Conservation (phyloP, 2,888 invertebrate species). For the Lasioglossum morio region DNA sequence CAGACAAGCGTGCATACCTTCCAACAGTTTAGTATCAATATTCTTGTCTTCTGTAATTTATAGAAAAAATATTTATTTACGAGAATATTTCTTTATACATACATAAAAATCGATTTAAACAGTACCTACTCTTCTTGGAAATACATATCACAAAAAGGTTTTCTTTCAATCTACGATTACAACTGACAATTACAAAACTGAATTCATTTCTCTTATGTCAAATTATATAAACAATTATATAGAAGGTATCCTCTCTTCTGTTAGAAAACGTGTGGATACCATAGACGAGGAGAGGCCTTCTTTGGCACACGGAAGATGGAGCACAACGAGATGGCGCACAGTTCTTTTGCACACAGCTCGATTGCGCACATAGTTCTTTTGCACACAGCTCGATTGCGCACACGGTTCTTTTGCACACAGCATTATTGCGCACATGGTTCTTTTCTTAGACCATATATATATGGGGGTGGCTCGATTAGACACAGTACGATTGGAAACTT, state of each 20-base stretch:
- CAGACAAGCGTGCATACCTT: neutral
- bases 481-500: no score
- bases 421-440: no score
- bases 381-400: no score
- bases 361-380: no score
- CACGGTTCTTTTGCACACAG: no score
- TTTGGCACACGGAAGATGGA: no score
- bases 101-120: neutral
- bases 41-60: conserved; percentile 21
- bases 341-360: no score
- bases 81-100: neutral
- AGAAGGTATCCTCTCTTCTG: no score
- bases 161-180: neutral
- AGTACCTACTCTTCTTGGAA: neutral
- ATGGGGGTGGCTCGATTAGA: no score
- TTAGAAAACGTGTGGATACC: neutral
- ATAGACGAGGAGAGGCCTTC: neutral
- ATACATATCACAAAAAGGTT: neutral
- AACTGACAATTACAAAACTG: neutral
- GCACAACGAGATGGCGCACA: no score
- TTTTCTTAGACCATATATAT: no score
- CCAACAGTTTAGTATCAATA: conserved; percentile 8
- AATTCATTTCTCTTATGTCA: neutral
- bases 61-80: neutral
- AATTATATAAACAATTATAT: neutral